These are phyloP conservation scores for Karalla daura DNA, from an alignment of 2,797 vertebrate species.

Conservation along the genomic window DNA sequence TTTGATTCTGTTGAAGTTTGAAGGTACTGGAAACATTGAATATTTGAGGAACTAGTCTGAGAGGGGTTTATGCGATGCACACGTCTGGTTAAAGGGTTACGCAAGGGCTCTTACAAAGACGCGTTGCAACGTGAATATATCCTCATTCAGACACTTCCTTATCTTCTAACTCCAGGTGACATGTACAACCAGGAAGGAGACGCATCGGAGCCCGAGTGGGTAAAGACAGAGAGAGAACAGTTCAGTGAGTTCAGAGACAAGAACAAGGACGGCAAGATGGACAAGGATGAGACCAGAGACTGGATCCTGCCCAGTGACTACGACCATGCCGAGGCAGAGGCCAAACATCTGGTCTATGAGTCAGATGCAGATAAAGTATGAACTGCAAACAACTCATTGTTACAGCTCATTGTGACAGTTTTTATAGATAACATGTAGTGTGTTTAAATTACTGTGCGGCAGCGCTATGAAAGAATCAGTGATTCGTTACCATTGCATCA, in stretches of 20 bases:
- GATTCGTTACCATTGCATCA: neutral
- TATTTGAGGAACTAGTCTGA: slow-evolving; percentile 10
- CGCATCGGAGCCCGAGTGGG: slow-evolving; percentile 94
- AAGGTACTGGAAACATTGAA: neutral
- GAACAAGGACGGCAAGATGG: slow-evolving; percentile 97
- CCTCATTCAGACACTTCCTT: too few species aligned
- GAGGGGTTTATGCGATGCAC: neutral
- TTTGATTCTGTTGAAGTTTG: neutral
- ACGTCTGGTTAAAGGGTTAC: neutral
- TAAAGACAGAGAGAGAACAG: slow-evolving; percentile 94
- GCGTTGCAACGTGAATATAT: neutral
- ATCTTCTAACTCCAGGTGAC: slow-evolving; percentile 90
- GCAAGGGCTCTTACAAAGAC: neutral
- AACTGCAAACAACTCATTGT: neutral
- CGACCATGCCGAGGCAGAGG: slow-evolving; percentile 96
- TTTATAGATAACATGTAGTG: too few species aligned
- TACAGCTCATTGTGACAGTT: too few species aligned
- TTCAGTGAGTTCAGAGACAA: slow-evolving; percentile 97
- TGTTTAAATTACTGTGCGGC: neutral
- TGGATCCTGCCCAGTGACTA: slow-evolving; percentile 98
- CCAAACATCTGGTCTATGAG: slow-evolving; percentile 96
- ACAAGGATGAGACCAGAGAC: slow-evolving; percentile 96
- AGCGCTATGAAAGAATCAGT: neutral
- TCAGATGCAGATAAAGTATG: slow-evolving; percentile 93
- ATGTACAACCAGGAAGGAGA: slow-evolving; percentile 97